Percentiles rank a stretch among this genome's conserved stretches.
Conservation (phyloP, 2,888 invertebrate species). For the Crocallis elinguaria region DNA sequence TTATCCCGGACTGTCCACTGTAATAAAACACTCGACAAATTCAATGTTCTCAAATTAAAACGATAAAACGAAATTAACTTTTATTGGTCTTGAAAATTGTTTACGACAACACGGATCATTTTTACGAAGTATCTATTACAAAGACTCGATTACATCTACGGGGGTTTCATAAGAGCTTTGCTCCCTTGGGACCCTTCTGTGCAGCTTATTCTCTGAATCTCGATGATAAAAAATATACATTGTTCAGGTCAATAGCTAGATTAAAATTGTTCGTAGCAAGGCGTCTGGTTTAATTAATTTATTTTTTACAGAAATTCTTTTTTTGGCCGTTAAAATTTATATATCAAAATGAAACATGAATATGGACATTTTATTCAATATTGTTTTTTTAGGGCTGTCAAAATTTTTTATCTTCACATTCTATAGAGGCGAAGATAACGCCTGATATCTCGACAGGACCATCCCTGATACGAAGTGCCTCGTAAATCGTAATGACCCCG, state of each 20-base stretch:
- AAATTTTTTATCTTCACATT: conserved; percentile 30
- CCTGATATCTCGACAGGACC: conserved; percentile 41
- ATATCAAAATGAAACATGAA: too few species aligned
- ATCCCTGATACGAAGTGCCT: conserved; percentile 58
- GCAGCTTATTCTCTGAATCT: background rate
- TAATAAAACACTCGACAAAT: conserved; percentile 16
- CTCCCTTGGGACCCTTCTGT: conserved; percentile 26
- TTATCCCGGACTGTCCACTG: background rate
- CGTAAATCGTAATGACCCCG: conserved; percentile 62
- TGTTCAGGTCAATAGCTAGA: background rate
- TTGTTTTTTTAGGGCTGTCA: conserved; percentile 2
- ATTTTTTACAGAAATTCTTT: too few species aligned
- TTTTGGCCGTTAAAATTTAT: too few species aligned
- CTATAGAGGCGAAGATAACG: conserved; percentile 39
- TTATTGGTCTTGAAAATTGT: conserved; percentile 33
- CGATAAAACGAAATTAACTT: conserved; percentile 31
- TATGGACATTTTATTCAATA: background rate
- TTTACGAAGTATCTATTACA: conserved; percentile 39
- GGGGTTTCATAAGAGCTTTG: conserved; percentile 53
- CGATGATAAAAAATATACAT: background rate
- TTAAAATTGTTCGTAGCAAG: too few species aligned
- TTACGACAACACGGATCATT: conserved; percentile 30
- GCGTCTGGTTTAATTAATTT: too few species aligned
- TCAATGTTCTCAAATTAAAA: conserved; percentile 25
- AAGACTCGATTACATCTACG: conserved; percentile 43